Evolutionary conservation across 2,888 invertebrate species (phyloP).

Genomic region (Heliconius erato): DNA sequence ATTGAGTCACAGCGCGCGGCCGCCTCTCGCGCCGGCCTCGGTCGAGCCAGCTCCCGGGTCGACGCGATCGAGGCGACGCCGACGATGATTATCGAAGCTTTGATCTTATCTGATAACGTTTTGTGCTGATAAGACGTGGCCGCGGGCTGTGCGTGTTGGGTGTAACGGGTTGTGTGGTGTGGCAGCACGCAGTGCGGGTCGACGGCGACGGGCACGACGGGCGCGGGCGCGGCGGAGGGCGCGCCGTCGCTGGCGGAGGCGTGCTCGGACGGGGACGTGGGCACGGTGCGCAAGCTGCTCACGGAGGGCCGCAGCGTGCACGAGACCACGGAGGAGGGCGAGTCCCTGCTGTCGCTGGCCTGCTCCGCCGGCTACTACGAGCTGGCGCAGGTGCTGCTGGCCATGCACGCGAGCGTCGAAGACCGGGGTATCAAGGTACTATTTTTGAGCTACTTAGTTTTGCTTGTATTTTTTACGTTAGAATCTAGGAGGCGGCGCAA

Average conservation of each 20-base stretch:
- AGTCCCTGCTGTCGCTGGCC: conserved; percentile 97
- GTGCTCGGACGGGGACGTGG: conserved; percentile 97
- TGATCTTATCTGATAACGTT: conserved; percentile 82
- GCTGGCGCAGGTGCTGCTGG: conserved; percentile 97
- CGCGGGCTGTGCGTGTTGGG: not conserved
- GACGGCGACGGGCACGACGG: conserved; percentile 77
- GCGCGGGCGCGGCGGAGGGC: conserved; percentile 82
- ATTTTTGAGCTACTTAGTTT: not conserved
- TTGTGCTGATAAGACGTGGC: not conserved
- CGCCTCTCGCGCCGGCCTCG: conserved; percentile 67
- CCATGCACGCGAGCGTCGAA: conserved; percentile 99
- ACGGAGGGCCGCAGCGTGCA: conserved; percentile 97
- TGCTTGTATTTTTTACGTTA: too few relatives aligned
- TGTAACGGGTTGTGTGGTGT: conserved; percentile 41
- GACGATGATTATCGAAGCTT: conserved; percentile 81
- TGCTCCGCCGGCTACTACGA: conserved; percentile 99
- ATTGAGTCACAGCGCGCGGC: conserved; percentile 76
- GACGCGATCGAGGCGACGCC: conserved; percentile 71
- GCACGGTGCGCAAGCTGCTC: conserved; percentile 95
- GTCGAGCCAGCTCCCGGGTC: conserved; percentile 67
- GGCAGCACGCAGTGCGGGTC: conserved; percentile 80
- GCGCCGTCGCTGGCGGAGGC: conserved; percentile 95
- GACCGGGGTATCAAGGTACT: conserved; percentile 95
- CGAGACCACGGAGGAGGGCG: conserved; percentile 99
- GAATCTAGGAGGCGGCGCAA: too few relatives aligned